phyloP scores from a whole-genome alignment of 2,888 invertebrate genomes.

The Dione juno region DNA sequence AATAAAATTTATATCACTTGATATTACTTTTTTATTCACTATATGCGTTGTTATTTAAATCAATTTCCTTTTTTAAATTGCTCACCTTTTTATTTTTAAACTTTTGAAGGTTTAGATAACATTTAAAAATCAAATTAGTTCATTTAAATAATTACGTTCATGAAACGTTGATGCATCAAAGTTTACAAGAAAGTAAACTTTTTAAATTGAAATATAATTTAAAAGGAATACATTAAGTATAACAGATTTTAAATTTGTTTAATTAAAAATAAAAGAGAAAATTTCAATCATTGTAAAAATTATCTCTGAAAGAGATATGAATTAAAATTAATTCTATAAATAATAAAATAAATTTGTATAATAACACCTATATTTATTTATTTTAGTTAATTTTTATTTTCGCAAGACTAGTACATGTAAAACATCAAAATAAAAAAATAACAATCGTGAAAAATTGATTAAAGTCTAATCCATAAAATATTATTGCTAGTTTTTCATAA shows the following conservation, averaged over 20 bases:
- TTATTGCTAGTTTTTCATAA: no score
- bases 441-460: neutral
- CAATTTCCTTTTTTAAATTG: constrained; percentile 39
- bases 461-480: neutral
- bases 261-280: no score
- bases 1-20: constrained; percentile 24
- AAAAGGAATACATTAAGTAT: neutral
- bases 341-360: neutral
- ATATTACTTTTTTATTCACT: constrained; percentile 11
- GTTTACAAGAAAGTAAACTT: neutral
- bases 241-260: neutral
- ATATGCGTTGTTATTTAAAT: constrained; percentile 27
- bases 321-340: neutral
- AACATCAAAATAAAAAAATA: neutral
- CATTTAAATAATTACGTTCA: constrained; percentile 1
- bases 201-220: neutral
- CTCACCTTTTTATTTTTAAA: constrained; percentile 21
- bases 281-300: no score
- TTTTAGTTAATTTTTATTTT: neutral
- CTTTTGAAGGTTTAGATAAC: constrained; percentile 19
- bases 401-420: neutral
- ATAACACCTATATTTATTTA: neutral
- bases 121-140: constrained; percentile 15
- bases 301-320: no score
- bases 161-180: neutral